phyloP scores from a whole-genome alignment of 2,113 vertebrate genomes.

The Etheostoma spectabile region DNA sequence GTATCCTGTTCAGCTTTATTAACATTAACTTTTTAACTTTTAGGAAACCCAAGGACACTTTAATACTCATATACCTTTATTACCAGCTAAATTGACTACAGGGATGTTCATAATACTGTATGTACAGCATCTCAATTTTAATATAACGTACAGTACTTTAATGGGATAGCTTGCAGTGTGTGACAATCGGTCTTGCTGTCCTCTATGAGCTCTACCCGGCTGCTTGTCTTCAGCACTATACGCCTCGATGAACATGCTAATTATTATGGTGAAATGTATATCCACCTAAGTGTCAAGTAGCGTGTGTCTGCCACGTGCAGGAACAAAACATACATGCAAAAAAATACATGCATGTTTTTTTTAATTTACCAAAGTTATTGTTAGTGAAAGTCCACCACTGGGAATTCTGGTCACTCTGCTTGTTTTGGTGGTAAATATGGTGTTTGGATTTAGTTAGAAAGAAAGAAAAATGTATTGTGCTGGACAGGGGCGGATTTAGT shows the following conservation, averaged over 20 bases:
- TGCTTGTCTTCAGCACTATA: conserved; percentile 13
- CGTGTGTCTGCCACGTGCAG: conserved; percentile 1
- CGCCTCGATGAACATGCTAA: conserved; percentile 4
- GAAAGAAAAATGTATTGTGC: too few relatives aligned
- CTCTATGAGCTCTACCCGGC: neutral
- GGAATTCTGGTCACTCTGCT: neutral
- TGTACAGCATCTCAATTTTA: too few relatives aligned
- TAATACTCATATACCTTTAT: too few relatives aligned
- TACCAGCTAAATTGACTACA: too few relatives aligned
- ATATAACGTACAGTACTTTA: conserved; percentile 15
- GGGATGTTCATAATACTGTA: too few relatives aligned
- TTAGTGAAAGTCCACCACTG: neutral
- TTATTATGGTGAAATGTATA: conserved; percentile 19
- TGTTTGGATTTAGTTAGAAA: neutral
- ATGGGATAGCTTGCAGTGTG: conserved; percentile 40
- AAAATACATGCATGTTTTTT: conserved; percentile 2
- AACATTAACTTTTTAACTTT: too few relatives aligned
- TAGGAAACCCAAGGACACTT: too few relatives aligned
- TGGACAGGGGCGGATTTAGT: too few relatives aligned
- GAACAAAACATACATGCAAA: neutral
- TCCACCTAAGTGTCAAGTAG: conserved; percentile 2
- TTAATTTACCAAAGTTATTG: neutral
- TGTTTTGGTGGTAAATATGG: neutral
- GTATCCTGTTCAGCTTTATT: neutral
- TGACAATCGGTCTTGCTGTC: neutral